Percentiles rank a stretch among this genome's conserved stretches.
Conservation (phyloP, 1,140 invertebrate species). For the Scaptomyza graminum region DNA sequence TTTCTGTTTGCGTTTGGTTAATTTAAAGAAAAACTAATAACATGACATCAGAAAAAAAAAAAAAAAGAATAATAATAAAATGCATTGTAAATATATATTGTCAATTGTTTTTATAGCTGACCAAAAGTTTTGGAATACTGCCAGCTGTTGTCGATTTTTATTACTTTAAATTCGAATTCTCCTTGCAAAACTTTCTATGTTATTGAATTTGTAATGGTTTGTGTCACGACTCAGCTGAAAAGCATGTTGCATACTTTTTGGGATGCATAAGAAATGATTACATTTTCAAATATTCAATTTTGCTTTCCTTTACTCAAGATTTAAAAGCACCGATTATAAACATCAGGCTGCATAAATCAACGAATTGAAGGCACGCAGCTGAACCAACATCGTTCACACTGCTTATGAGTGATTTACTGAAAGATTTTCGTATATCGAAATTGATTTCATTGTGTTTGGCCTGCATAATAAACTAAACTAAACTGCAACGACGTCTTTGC, state of each 20-base stretch:
- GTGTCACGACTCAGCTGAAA: conserved; percentile 6
- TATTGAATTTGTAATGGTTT: conserved; percentile 15
- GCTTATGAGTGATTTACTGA: conserved; percentile 78
- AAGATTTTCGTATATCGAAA: conserved; percentile 55
- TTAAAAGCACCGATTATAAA: conserved; percentile 49
- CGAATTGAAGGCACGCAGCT: conserved; percentile 28
- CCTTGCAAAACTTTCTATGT: background rate
- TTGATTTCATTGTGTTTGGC: conserved; percentile 65
- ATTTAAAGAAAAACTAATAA: conserved; percentile 22
- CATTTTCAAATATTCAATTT: conserved; percentile 21
- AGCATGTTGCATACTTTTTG: conserved; percentile 41
- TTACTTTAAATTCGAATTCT: background rate
- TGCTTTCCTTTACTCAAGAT: conserved; percentile 13
- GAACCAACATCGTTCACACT: conserved; percentile 50
- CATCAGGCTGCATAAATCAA: conserved; percentile 55
- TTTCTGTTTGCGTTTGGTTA: background rate
- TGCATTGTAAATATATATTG: conserved; percentile 12
- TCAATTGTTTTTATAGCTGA: background rate
- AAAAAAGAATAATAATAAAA: background rate
- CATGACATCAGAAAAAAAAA: background rate
- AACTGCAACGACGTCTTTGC: conserved; percentile 18
- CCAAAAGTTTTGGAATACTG: conserved; percentile 6
- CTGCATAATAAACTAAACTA: conserved; percentile 68
- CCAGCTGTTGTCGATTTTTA: conserved; percentile 23
- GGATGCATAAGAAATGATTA: conserved; percentile 1